phyloP scores from a whole-genome alignment of 2,888 invertebrate species.

The Caenorhabditis sp. region DNA sequence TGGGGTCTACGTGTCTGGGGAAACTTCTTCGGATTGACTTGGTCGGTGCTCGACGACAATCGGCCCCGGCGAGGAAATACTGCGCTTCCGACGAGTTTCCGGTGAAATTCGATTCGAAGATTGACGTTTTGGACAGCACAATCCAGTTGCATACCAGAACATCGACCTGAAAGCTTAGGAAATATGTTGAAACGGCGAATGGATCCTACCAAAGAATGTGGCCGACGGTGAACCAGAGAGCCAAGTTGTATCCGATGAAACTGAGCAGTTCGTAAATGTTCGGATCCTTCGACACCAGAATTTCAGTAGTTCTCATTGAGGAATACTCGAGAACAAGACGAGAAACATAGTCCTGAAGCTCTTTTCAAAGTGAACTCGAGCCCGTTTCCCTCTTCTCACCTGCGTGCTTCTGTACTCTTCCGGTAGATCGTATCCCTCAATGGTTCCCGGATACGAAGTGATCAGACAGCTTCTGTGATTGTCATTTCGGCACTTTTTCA shows the following conservation, averaged over 20 bases:
- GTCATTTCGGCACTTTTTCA: constrained; percentile 64
- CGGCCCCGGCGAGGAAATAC: constrained; percentile 50
- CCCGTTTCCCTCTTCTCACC: constrained; percentile 8
- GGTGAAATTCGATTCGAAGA: constrained; percentile 26
- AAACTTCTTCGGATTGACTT: constrained; percentile 12
- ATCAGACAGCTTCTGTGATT: constrained; percentile 66
- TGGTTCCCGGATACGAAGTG: constrained; percentile 62
- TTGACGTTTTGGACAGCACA: constrained; percentile 45
- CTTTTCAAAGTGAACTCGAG: background rate
- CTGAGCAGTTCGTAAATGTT: constrained; percentile 70
- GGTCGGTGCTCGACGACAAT: constrained; percentile 43
- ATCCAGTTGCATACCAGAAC: constrained; percentile 52
- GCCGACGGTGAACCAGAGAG: constrained; percentile 74
- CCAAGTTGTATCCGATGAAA: constrained; percentile 73
- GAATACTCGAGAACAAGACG: constrained; percentile 69
- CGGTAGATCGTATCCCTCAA: constrained; percentile 66
- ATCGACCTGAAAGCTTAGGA: constrained; percentile 36
- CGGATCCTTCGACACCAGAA: constrained; percentile 61
- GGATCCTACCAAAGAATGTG: constrained; percentile 70
- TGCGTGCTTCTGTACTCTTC: constrained; percentile 63
- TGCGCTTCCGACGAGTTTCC: constrained; percentile 38
- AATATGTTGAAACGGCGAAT: background rate
- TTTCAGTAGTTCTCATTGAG: constrained; percentile 67
- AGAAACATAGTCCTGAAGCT: constrained; percentile 72
- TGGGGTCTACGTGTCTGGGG: constrained; percentile 3